Percentiles rank a stretch among this genome's conserved stretches.
phyloP scores from a whole-genome alignment of 2,113 vertebrate genomes.

The Phasianus colchicus region DNA sequence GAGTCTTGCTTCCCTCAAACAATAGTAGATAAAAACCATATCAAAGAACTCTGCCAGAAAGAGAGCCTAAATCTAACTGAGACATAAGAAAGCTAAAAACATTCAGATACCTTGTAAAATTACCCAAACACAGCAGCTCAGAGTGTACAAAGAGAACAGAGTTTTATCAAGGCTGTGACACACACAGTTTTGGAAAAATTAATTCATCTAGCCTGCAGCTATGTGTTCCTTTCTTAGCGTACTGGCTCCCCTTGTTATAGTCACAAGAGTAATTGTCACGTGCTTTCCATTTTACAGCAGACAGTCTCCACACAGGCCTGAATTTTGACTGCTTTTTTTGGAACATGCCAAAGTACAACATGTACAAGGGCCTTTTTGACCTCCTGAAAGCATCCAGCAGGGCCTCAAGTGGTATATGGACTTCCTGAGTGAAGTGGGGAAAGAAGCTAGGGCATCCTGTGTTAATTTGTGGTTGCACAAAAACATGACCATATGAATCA shows the following conservation, averaged over 20 bases:
- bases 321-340: neutral
- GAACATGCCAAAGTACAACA: neutral
- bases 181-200: constrained; percentile 30
- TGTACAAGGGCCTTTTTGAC: neutral
- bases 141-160: constrained; percentile 36
- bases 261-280: neutral
- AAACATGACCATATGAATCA: neutral
- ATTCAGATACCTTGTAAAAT: constrained; percentile 52
- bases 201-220: constrained; percentile 55
- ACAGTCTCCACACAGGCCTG: neutral
- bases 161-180: constrained; percentile 64
- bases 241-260: constrained; percentile 9
- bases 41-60: neutral
- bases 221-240: constrained; percentile 41
- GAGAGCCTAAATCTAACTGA: neutral
- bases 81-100: constrained; percentile 38
- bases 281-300: neutral
- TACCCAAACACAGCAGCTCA: constrained; percentile 39
- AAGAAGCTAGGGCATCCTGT: neutral
- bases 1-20: constrained; percentile 13
- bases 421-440: neutral
- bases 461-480: neutral
- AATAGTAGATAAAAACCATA: constrained; percentile 34
- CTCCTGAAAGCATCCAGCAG: neutral
- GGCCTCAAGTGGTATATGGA: neutral